Evolutionary conservation across 1,140 invertebrate species (phyloP).

Genomic region (Pseudomyrmex gracilis): DNA sequence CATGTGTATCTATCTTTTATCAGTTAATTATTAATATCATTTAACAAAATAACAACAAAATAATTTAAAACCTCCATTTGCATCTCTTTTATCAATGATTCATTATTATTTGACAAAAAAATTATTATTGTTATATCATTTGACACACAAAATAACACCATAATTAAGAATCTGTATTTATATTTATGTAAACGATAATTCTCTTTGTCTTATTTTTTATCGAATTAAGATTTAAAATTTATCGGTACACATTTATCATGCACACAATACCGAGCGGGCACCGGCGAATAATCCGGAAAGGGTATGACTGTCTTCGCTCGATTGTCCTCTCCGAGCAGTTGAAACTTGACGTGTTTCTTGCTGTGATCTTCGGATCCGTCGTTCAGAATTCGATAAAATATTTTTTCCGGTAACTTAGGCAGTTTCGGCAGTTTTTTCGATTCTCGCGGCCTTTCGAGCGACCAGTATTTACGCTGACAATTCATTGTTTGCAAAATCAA

Average conservation of each 20-base stretch:
- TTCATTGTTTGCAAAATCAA: conserved; percentile 21
- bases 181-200: no score
- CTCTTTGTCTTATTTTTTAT: no score
- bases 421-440: conserved; percentile 12
- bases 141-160: no score
- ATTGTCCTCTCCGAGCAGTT: conserved; percentile 22
- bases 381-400: conserved; percentile 39
- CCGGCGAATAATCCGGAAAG: conserved; percentile 12
- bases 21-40: background rate
- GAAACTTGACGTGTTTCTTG: conserved; percentile 48
- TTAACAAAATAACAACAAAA: background rate
- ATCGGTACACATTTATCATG: background rate
- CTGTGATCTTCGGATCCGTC: background rate
- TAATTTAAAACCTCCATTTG: no score
- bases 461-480: conserved; percentile 36
- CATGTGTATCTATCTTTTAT: background rate
- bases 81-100: no score
- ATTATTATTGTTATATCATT: no score
- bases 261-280: conserved; percentile 48
- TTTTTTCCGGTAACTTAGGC: conserved; percentile 34
- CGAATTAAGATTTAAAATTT: no score
- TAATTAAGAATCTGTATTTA: no score
- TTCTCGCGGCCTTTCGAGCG: conserved; percentile 44
- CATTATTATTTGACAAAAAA: no score
- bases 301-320: background rate